phyloP scores from a whole-genome alignment of 23 tunicate species.

The Ascidia mentula region DNA sequence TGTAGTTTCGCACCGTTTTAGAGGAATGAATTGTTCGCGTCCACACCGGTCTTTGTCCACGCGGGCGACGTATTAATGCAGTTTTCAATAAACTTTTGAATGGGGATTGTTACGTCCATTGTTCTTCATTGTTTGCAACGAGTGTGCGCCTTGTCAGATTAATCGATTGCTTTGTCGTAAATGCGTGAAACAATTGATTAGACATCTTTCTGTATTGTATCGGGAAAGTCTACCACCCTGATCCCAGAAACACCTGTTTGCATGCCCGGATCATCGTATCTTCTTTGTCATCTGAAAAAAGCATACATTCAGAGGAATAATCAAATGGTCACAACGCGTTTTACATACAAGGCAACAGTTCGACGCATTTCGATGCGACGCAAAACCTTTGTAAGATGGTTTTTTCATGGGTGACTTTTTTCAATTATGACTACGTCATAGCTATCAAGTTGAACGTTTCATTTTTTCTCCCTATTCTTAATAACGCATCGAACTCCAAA shows the following conservation, averaged over 20 bases:
- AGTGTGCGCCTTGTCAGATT: background rate
- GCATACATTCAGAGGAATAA: too few relatives aligned
- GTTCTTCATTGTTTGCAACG: background rate
- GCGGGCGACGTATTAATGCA: conserved; percentile 10
- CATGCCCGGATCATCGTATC: too few relatives aligned
- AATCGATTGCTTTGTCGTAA: conserved; percentile 2
- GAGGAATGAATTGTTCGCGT: background rate
- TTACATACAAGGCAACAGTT: too few relatives aligned
- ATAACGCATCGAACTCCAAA: too few relatives aligned
- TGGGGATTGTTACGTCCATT: background rate
- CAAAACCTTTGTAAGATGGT: too few relatives aligned
- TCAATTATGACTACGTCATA: too few relatives aligned
- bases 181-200: conserved; percentile 1
- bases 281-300: too few relatives aligned
- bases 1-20: conserved; percentile 6
- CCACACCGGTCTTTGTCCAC: background rate
- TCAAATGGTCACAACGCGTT: too few relatives aligned
- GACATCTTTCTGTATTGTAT: background rate
- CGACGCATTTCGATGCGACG: too few relatives aligned
- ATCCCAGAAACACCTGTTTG: background rate
- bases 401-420: too few relatives aligned
- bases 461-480: too few relatives aligned
- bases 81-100: conserved; percentile 2
- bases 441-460: too few relatives aligned
- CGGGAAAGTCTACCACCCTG: background rate